A percentile compares a stretch with the other conserved stretches of the same genome.
These are phyloP conservation scores for Epinotia nisella DNA, from an alignment of 2,888 invertebrate genomes.

Conservation along the genomic window DNA sequence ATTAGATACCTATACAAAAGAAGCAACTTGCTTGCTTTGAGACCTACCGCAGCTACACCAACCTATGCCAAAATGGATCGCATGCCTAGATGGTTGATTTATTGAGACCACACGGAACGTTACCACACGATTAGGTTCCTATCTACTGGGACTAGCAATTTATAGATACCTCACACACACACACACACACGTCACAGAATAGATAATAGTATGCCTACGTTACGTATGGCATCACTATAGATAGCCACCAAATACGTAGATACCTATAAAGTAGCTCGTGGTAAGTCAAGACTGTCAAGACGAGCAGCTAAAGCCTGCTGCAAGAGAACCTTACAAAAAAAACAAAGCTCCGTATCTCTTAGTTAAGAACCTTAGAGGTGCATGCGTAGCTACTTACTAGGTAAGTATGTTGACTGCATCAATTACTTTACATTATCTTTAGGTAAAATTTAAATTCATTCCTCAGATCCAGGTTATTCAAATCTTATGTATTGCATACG, in stretches of 20 bases:
- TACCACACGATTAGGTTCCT: background rate
- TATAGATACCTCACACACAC: background rate
- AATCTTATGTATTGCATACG: background rate
- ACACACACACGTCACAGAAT: too few species aligned
- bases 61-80: background rate
- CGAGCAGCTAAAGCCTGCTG: too few species aligned
- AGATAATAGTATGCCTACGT: too few species aligned
- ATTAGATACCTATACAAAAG: too few species aligned
- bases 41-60: constrained; percentile 17
- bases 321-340: too few species aligned
- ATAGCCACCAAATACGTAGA: background rate
- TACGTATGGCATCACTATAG: background rate
- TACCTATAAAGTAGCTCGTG: too few species aligned
- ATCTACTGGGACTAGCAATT: background rate
- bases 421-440: background rate
- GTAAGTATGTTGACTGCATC: too few species aligned
- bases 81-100: constrained; percentile 7
- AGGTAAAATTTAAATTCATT: background rate
- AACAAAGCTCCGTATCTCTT: too few species aligned
- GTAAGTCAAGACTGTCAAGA: too few species aligned
- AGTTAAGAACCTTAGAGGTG: too few species aligned
- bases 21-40: background rate
- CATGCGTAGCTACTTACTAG: too few species aligned
- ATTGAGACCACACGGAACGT: constrained; percentile 11
- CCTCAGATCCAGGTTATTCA: background rate